These are phyloP conservation scores for Solea solea DNA, from an alignment of 2,113 vertebrate genomes.

Conservation along the genomic window DNA sequence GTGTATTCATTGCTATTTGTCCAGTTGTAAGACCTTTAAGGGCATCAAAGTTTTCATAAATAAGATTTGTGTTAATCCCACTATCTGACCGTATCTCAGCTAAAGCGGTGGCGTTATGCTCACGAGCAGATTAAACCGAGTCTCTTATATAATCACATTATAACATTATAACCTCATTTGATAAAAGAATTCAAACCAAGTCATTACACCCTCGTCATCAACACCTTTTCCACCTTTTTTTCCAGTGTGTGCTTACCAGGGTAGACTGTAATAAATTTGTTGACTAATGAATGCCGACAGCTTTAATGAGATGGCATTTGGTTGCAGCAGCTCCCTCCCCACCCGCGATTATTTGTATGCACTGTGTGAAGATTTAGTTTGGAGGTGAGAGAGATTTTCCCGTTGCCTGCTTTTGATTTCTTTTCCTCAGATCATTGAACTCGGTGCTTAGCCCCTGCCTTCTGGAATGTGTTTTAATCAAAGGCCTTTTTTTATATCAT, in stretches of 20 bases:
- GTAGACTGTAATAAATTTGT: constrained; percentile 1
- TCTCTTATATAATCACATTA: too few species aligned
- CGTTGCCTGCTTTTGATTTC: constrained; percentile 15
- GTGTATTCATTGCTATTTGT: too few species aligned
- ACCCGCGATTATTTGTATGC: constrained; percentile 14
- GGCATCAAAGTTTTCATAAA: too few species aligned
- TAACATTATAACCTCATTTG: not conserved
- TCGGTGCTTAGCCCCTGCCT: constrained; percentile 11
- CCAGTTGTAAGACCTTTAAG: too few species aligned
- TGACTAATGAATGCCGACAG: constrained; percentile 31
- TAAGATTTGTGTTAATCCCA: too few species aligned
- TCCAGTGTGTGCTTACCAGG: not conserved
- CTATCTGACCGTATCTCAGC: too few species aligned
- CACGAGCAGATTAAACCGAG: too few species aligned
- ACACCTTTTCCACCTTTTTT: not conserved
- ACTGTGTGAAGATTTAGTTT: constrained; percentile 22
- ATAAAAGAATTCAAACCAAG: not conserved
- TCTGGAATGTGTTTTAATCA: constrained; percentile 1
- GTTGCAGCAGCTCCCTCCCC: constrained; percentile 20
- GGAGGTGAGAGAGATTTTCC: constrained; percentile 39
- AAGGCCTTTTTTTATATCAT: constrained; percentile 14
- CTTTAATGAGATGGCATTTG: constrained; percentile 37
- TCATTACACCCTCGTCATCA: constrained; percentile 2
- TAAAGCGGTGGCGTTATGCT: too few species aligned
- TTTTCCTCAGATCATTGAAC: constrained; percentile 17